A percentile compares a stretch with the other conserved stretches of the same genome.
These are phyloP conservation scores for Matsumyia berberina DNA, from an alignment of 2,888 invertebrate species.

Conservation along the genomic window DNA sequence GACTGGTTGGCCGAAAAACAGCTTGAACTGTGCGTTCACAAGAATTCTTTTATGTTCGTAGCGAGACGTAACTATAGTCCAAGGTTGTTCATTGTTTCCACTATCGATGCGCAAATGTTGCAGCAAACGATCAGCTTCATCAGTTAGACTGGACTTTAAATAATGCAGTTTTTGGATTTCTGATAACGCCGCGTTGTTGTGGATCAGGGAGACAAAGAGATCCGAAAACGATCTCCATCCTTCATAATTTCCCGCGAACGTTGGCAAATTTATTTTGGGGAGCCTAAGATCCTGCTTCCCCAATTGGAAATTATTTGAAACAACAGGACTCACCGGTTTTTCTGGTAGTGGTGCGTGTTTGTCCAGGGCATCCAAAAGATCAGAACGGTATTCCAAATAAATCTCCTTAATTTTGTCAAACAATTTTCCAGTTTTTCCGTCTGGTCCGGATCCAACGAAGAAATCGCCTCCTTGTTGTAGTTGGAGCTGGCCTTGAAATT, in stretches of 20 bases:
- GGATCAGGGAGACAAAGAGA: conserved; percentile 8
- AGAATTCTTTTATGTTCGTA: conserved; percentile 36
- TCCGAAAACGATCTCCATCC: conserved; percentile 23
- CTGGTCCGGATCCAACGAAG: too few species aligned
- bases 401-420: too few species aligned
- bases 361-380: too few species aligned
- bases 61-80: conserved; percentile 25
- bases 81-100: conserved; percentile 14
- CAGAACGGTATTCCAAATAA: too few species aligned
- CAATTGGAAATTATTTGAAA: too few species aligned
- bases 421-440: too few species aligned
- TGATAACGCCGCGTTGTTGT: conserved; percentile 1
- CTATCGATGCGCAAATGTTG: conserved; percentile 18
- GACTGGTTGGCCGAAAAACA: conserved; percentile 15
- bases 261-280: not conserved
- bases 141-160: conserved; percentile 15
- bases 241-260: conserved; percentile 14
- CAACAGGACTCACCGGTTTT: too few species aligned
- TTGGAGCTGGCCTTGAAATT: too few species aligned
- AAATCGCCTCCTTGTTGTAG: too few species aligned
- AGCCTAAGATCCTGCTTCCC: too few species aligned
- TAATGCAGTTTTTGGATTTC: conserved; percentile 4
- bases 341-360: too few species aligned
- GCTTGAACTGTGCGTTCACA: conserved; percentile 20
- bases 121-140: not conserved